Conservation (phyloP, 2,797 vertebrate genomes). For the Poeciliopsis infans region DNA sequence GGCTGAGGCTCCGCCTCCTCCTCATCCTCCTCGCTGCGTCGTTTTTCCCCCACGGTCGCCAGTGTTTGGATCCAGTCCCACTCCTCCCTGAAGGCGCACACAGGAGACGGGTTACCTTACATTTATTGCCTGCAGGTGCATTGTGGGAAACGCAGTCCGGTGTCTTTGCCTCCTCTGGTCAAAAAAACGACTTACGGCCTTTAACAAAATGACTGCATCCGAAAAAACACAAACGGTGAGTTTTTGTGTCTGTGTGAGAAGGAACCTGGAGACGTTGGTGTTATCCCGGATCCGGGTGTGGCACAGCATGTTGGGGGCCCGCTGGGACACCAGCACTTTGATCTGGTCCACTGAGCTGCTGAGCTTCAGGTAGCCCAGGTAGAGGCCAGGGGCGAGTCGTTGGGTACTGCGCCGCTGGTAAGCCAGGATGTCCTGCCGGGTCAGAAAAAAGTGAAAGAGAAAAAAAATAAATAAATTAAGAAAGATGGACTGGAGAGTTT, state of each 20-base stretch:
- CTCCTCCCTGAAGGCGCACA: constrained; percentile 85
- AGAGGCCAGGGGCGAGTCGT: constrained; percentile 88
- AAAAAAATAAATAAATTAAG: neutral
- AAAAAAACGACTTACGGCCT: neutral
- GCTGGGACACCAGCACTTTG: constrained; percentile 92
- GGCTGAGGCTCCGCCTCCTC: constrained; percentile 75
- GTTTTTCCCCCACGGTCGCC: constrained; percentile 79
- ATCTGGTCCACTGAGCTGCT: constrained; percentile 99
- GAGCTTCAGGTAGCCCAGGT: constrained; percentile 96
- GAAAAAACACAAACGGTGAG: neutral
- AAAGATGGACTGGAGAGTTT: neutral
- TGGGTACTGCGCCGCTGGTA: constrained; percentile 91
- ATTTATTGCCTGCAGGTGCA: neutral
- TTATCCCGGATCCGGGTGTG: constrained; percentile 93
- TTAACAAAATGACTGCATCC: neutral
- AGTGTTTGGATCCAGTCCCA: constrained; percentile 97
- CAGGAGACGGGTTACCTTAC: neutral
- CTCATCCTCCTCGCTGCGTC: constrained; percentile 79
- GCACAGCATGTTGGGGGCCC: constrained; percentile 91
- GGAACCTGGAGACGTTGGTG: constrained; percentile 72
- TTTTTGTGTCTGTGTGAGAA: neutral
- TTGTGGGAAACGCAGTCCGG: neutral
- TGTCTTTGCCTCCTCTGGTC: neutral
- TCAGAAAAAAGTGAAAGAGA: neutral
- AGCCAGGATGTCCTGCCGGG: constrained; percentile 87